Base-by-base conservation (phyloP, 2,797 vertebrate genomes). In the Percopsis omiscomaycus region DNA sequence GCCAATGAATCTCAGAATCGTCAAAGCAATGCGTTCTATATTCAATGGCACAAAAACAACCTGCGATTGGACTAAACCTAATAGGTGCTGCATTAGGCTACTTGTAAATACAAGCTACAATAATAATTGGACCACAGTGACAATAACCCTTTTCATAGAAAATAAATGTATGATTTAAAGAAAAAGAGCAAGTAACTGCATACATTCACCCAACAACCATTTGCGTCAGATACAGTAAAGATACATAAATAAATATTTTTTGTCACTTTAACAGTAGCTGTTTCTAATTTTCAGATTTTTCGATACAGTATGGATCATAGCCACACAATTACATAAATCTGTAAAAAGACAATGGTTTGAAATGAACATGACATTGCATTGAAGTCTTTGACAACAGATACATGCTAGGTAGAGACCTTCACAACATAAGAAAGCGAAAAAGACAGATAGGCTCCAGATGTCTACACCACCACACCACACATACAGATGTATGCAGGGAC, bases 171-270 rank as follows among this genome's bases (percentile, higher is more conserved):
- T 42, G 60, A 71, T 55, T 67, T 27, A 69, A 77, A 77, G 61
- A 64, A 64, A 66, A 30, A 22, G 13, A 58, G 68, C 29, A 53
- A 71, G 56, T 66, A 61, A 81, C 78, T 83, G 84, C 68, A 49
- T 77, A 88, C 78, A 86, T 91, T 89, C 81, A 86, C 66, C 71
- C 15, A 81, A 67, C 50, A 75, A 76, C 74, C 75, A 68, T 65
- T 65, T 15, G 70, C 64, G 63, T 44, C 74, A 69, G 74, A 87
- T 80, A 78, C 59, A 81, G 67, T 57, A 68, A 77, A 72, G 59
- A 79, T 64, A 79, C n/a, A 78, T 69, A 80, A 84, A 83, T 82
- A 86, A 88, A 86, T 84, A 84, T 59, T 70, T 87, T 66, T 75
- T 58, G 3, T 54, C 50, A 30, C 49, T 48, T 6, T n/a, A 12